Base-by-base conservation (phyloP, 2,113 vertebrate species). In the Nematolebias whitei region DNA sequence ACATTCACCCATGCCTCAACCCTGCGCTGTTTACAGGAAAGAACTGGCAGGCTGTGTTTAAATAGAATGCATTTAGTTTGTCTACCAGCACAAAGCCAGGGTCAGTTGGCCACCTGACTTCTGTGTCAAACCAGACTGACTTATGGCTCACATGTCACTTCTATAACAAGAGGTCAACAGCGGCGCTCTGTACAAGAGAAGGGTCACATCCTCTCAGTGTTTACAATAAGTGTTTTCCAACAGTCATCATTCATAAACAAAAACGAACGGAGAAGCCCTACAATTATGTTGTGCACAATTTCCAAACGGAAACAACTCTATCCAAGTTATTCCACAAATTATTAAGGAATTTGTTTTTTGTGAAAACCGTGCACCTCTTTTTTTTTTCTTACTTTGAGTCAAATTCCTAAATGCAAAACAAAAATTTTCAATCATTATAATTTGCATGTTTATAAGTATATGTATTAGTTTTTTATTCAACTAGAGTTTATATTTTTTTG, bases 41-140 rank as follows among this genome's bases (percentile, higher is more conserved):
- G 79, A 68, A 70, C 78, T 68, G 76, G 79, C 78, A 75, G 77
- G 76, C 65, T 68, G 59, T 88, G 92, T 90, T 91, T 90, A 88
- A 90, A 91, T 86, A 82, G 83, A 87, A 86, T 82, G 84, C 85
- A 89, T 91, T 88, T 88, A 89, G 90, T 93, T 92, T 91, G 90
- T 91, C 83, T 86, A 89, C 84, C 58, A 84, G 89, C 87, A 63
- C 82, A 81, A 88, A 77, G 75, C 85, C 82, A 63, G 76, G 90
- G 90, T 91, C 90, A 89, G 79, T 22, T 22, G 49, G 78, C 79
- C 84, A 90, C 87, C 87, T 90, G 89, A 89, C 88, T 89, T 67
- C 78, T 10, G 63, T 79, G 88, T 88, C 86, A 82, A 60, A 51
- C 64, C 2, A 61, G 67, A 74, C 76, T 90, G 86, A 90, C 84